A percentile compares a stretch with the other conserved stretches of the same genome.
phyloP scores from a whole-genome alignment of 92 coral and sea anemone species.

The Siderastrea siderea region DNA sequence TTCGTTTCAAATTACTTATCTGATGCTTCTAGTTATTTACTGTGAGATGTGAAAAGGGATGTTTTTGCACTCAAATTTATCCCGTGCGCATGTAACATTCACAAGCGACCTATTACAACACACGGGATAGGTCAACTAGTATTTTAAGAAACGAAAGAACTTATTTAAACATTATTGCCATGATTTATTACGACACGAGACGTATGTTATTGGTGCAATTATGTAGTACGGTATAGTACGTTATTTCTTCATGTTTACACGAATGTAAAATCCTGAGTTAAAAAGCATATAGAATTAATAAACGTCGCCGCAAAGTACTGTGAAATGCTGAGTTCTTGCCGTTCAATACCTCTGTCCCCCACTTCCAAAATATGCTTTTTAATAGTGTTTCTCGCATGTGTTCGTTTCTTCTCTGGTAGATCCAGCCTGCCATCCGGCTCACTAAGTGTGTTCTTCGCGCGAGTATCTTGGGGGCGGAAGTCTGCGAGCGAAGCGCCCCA shows the following conservation, averaged over 20 bases:
- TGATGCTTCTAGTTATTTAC: not conserved
- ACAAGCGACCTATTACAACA: not conserved
- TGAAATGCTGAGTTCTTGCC: not conserved
- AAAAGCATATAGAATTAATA: not conserved
- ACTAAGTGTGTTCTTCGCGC: too few relatives aligned
- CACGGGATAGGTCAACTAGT: not conserved
- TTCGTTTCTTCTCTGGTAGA: too few relatives aligned
- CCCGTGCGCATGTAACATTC: too few relatives aligned
- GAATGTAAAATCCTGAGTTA: not conserved
- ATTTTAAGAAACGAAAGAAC: not conserved
- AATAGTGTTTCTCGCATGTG: too few relatives aligned
- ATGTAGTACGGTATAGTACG: not conserved
- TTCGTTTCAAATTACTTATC: not conserved
- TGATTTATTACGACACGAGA: not conserved
- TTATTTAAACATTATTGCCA: slow-evolving; percentile 4
- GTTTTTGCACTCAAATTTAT: not conserved
- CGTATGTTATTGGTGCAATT: not conserved
- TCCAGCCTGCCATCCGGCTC: too few relatives aligned
- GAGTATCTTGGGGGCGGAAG: too few relatives aligned
- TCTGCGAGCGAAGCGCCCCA: too few relatives aligned
- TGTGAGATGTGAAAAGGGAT: not conserved
- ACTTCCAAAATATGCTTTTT: too few relatives aligned
- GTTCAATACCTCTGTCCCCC: not conserved
- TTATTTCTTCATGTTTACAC: not conserved
- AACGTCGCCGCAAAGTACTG: not conserved